phyloP scores from a whole-genome alignment of 2,113 vertebrate genomes.

The Corapipo altera region DNA sequence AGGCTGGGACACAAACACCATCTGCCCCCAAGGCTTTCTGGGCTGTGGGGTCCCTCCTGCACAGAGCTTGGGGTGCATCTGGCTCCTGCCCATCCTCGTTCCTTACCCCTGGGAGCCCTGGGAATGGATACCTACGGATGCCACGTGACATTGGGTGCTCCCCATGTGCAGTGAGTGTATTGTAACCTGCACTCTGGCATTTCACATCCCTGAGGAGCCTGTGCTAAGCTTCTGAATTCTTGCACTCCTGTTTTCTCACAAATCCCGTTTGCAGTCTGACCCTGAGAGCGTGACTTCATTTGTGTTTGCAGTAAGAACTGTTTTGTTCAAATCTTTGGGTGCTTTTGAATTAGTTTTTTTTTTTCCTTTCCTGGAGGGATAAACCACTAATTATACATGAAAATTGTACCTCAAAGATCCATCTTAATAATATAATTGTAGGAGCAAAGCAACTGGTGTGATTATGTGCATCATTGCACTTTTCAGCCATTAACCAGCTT shows the following conservation, averaged over 20 bases:
- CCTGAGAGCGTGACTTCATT: neutral
- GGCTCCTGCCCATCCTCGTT: neutral
- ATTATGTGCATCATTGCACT: conserved; percentile 62
- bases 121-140: accelerated
- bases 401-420: conserved; percentile 50
- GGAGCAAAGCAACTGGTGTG: conserved; percentile 54
- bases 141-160: neutral
- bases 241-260: neutral
- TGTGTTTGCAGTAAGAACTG: neutral
- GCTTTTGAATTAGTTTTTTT: neutral
- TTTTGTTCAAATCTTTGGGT: neutral
- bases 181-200: neutral
- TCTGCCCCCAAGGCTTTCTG: neutral
- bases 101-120: neutral
- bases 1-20: neutral
- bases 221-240: neutral
- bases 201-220: neutral
- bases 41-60: neutral
- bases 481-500: conserved; percentile 60
- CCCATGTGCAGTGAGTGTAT: neutral
- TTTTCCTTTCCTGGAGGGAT: neutral
- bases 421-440: conserved; percentile 59
- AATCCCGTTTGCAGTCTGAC: neutral
- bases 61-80: accelerated
- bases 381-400: conserved; percentile 40